Conservation (phyloP, 2,797 vertebrate species). For the Avahi laniger region DNA sequence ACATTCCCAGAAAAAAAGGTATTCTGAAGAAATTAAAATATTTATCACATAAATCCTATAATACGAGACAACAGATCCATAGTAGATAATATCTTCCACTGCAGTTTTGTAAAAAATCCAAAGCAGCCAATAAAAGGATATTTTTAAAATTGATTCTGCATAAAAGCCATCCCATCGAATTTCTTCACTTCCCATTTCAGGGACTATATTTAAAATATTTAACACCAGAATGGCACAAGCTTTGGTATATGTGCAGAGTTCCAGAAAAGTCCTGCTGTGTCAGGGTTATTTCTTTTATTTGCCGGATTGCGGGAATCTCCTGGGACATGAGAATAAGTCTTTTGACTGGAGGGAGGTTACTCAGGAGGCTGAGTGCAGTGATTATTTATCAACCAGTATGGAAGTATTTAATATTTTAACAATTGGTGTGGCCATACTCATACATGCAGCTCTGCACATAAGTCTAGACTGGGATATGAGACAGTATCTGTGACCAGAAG, state of each 20-base stretch:
- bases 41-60: not conserved
- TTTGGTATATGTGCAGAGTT: not conserved
- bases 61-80: not conserved
- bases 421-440: not conserved
- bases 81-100: not conserved
- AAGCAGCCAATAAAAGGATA: not conserved
- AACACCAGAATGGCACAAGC: not conserved
- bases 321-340: not conserved
- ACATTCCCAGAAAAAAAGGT: not conserved
- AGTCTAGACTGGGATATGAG: not conserved
- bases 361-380: not conserved
- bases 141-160: not conserved
- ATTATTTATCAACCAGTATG: not conserved
- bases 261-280: not conserved
- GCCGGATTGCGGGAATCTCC: not conserved
- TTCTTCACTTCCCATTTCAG: not conserved
- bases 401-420: not conserved
- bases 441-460: not conserved
- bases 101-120: not conserved
- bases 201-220: slow-evolving; percentile 29
- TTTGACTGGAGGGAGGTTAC: not conserved
- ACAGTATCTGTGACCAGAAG: not conserved
- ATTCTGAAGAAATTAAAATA: not conserved
- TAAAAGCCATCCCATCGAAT: not conserved
- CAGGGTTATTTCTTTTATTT: not conserved